Conservation (phyloP, 2,888 invertebrate genomes). For the Temnothorax ravouxi region DNA sequence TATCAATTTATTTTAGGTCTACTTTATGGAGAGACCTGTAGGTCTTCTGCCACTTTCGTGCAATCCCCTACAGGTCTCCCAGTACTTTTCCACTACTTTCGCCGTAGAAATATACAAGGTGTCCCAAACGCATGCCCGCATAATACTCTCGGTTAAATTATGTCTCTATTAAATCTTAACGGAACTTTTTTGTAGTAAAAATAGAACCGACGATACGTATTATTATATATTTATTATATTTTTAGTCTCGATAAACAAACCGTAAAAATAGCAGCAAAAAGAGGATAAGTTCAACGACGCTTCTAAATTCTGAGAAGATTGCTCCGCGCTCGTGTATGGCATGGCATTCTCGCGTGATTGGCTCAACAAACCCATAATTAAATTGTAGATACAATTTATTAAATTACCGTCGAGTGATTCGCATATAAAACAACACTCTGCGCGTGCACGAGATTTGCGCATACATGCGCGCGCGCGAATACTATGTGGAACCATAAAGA, state of each 20-base stretch:
- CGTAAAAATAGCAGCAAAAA: not conserved
- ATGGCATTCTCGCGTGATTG: not conserved
- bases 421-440: not conserved
- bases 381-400: conserved; percentile 29
- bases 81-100: conserved; percentile 73
- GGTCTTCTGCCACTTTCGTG: not conserved
- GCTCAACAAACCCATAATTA: not conserved
- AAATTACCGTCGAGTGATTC: conserved; percentile 12
- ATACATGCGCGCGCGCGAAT: not conserved
- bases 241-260: conserved; percentile 15
- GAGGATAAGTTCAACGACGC: not conserved
- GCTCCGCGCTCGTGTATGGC: not conserved
- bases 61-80: conserved; percentile 12
- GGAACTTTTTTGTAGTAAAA: not conserved
- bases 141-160: not conserved
- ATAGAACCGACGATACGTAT: not conserved
- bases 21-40: not conserved
- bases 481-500: not conserved
- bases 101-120: conserved; percentile 31
- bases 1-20: not conserved
- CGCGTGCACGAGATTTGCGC: not conserved
- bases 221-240: not conserved
- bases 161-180: not conserved
- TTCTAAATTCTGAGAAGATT: not conserved
- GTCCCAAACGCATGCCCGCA: not conserved